These are phyloP conservation scores for Leptinotarsa rubiginosa DNA, from an alignment of 2,888 invertebrate species.

Conservation along the genomic window DNA sequence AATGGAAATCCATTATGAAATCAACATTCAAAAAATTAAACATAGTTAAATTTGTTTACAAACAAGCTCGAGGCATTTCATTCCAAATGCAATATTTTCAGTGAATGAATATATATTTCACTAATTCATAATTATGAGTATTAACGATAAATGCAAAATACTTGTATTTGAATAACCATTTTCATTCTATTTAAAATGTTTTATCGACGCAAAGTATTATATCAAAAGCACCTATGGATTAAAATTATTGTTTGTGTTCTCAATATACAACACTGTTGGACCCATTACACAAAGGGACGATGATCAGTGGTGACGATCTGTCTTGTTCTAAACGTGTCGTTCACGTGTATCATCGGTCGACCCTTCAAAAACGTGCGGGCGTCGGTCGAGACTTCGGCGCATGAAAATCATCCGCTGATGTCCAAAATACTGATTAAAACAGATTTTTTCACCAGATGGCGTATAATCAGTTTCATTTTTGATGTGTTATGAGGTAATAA, in stretches of 20 bases:
- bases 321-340: too few species aligned
- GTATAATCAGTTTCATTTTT: too few species aligned
- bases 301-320: too few species aligned
- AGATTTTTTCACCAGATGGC: too few species aligned
- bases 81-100: slow-evolving; percentile 29
- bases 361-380: too few species aligned
- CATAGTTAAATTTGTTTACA: background rate
- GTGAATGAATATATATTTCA: slow-evolving; percentile 41
- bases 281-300: too few species aligned
- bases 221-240: slow-evolving; percentile 28
- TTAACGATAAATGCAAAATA: slow-evolving; percentile 33
- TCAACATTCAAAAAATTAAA: background rate
- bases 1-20: slow-evolving; percentile 11
- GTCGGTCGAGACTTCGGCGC: too few species aligned
- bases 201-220: background rate
- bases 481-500: too few species aligned
- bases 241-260: background rate
- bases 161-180: slow-evolving; percentile 2
- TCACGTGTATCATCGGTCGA: too few species aligned
- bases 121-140: slow-evolving; percentile 41
- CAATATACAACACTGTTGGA: too few species aligned
- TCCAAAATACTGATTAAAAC: too few species aligned
- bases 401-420: too few species aligned
- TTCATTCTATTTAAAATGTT: background rate
- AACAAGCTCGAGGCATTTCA: slow-evolving; percentile 37